Base-by-base conservation (phyloP, 1,140 invertebrate species). In the Homarus americanus region DNA sequence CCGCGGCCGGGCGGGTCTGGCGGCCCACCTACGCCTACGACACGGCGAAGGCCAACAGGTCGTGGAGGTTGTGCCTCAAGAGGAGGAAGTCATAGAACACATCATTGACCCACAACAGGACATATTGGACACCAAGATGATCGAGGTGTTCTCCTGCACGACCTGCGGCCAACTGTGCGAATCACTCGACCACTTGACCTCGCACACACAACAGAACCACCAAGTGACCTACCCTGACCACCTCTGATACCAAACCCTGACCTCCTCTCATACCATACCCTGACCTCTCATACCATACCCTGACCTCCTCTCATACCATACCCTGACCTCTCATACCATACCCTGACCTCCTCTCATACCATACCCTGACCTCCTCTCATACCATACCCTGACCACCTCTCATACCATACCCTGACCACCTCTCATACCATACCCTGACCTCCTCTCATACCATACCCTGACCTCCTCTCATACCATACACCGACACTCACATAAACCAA, bases 61-160 rank as follows among this genome's bases (percentile, higher is more conserved):
- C 7, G 20, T 72, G 63, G 63, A 84, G 38, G 10, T 88, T n/a
- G n/a, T 79, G n/a, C 24, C 58, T 9, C 5, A 66, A 36, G 44
- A 49, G n/a, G 40, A 38, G 41, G 88, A 90, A n/a, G 66, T 28
- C 24, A 90, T 90, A 24, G 88, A 90, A 49, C 88, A 90, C 40
- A 69, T 83, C 12, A 40, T 90, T 28, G 80, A 75, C 24, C 88
- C 88, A 0, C 82, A 76, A 72, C 44, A 28, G 40, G 78, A 72
- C 17, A 20, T n/a, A 17, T 24, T 83, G 5, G 88, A 90, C 3
- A 44, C 78, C 0, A 76, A 83, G 69, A 75, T 89, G 69, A 83
- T 90, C 3, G 88, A 90, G 28, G 88, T 90, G 49, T 90, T 63
- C 72, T 90, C 88, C 1, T 90, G 88, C 38, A 38, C 32, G 20